Evolutionary conservation across 2,113 vertebrate genomes (phyloP).

Genomic region (Oenanthe melanoleuca): DNA sequence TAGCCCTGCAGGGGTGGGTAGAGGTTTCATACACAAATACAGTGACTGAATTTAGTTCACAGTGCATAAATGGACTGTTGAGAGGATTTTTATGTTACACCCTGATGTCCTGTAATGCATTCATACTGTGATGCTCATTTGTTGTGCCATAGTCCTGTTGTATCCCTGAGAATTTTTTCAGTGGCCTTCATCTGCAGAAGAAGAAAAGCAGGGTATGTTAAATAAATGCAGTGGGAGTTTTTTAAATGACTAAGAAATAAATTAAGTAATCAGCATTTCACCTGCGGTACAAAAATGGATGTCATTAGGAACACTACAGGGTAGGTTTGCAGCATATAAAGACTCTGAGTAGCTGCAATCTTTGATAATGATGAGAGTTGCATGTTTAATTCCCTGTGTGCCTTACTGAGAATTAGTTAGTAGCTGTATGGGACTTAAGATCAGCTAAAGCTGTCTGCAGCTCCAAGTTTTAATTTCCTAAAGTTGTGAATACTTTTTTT

Average conservation of each 20-base stretch:
- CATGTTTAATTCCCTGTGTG: conserved; percentile 32
- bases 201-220: background rate
- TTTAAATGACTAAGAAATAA: conserved; percentile 30
- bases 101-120: conserved; percentile 8
- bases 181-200: background rate
- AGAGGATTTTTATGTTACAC: background rate
- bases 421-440: conserved; percentile 21
- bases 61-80: conserved; percentile 6
- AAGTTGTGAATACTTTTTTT: conserved; percentile 17
- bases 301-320: conserved; percentile 34
- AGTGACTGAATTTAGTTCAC: conserved; percentile 30
- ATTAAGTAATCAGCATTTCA: conserved; percentile 56
- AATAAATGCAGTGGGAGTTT: conserved; percentile 14
- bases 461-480: background rate
- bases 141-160: background rate
- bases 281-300: background rate
- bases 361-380: conserved; percentile 33
- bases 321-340: conserved; percentile 14
- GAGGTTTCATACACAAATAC: conserved; percentile 23
- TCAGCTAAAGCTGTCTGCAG: background rate
- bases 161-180: background rate
- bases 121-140: background rate
- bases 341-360: background rate
- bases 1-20: background rate
- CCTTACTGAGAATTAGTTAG: conserved; percentile 24